These are phyloP conservation scores for Amazona vittata DNA, from an alignment of 2,113 vertebrate genomes.

Conservation along the genomic window DNA sequence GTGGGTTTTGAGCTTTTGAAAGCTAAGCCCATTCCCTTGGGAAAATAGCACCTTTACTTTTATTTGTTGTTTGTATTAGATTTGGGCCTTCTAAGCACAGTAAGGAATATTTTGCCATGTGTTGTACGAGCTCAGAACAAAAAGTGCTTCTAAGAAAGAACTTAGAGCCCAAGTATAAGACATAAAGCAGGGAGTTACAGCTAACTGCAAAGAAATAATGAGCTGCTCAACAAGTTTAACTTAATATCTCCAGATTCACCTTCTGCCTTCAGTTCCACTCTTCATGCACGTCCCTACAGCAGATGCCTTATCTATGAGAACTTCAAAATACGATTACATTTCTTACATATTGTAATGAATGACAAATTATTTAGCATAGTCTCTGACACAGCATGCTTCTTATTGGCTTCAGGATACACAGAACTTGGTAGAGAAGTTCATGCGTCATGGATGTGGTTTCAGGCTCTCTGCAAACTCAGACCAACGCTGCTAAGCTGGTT, in stretches of 20 bases:
- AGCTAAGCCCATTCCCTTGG: neutral
- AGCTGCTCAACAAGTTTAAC: neutral
- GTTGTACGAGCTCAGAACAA: neutral
- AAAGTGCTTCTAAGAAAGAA: neutral
- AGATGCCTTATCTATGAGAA: neutral
- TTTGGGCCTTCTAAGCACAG: neutral
- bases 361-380: neutral
- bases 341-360: neutral
- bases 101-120: neutral
- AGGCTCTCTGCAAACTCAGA: constrained; percentile 34
- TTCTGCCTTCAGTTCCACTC: neutral
- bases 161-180: neutral
- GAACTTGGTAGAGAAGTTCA: neutral
- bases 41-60: neutral
- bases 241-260: neutral
- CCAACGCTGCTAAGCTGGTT: neutral
- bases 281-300: neutral
- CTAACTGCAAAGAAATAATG: neutral
- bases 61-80: constrained; percentile 16
- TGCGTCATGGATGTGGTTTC: constrained; percentile 16
- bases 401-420: neutral
- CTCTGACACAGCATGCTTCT: neutral
- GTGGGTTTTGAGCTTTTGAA: neutral
- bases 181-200: neutral
- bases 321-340: neutral